Base-by-base conservation (phyloP, 1,140 invertebrate genomes). In the Pseudomyrmex pallidus region DNA sequence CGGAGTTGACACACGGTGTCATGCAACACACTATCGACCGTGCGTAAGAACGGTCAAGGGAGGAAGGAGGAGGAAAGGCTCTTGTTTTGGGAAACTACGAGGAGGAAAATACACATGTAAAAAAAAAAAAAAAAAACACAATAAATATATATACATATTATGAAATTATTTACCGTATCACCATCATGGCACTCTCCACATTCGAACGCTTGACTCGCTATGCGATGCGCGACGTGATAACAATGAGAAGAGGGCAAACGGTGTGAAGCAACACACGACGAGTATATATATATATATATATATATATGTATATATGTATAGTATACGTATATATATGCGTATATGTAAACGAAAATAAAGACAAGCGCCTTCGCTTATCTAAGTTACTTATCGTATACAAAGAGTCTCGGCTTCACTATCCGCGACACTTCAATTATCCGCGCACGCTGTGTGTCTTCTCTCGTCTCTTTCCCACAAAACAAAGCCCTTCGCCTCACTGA, bases 171-270 rank as follows among this genome's bases (percentile, higher is more conserved):
- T 92, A 94, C 94, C 93, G 91, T 92, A 94, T 94, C 90, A 94
- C 94, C 94, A 94, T 94, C 89, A 92, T 91, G 89, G 91, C 90
- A 70, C 44, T 35, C 88, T 93, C 92, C 88, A 92, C 92, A 91
- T 92, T 88, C 91, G 89, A 87, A 89, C 91, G 92, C 90, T 73
- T 92, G 50, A 52, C 91, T 91, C 89, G 87, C 86, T 89, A 89
- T 85, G 89, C 90, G 84, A 90, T 91, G 91, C 87, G 80, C 87
- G 80, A 91, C 85, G 89, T 89, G 90, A 35, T 35, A 35, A 35
- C 35, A 35, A 35, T 35, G 35, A 35, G 25, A 7, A 7, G 35
- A 35, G 35, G 35, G 35, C 35, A 35, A 89, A 54, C 12, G 20
- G 12, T 25, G 4, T 48, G 25, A 44, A 5, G 7, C 12, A 46